Percentiles rank a stretch among this genome's conserved stretches.
Evolutionary conservation across 2,113 vertebrate genomes (phyloP).

Genomic region (Hemiscyllium ocellatum): DNA sequence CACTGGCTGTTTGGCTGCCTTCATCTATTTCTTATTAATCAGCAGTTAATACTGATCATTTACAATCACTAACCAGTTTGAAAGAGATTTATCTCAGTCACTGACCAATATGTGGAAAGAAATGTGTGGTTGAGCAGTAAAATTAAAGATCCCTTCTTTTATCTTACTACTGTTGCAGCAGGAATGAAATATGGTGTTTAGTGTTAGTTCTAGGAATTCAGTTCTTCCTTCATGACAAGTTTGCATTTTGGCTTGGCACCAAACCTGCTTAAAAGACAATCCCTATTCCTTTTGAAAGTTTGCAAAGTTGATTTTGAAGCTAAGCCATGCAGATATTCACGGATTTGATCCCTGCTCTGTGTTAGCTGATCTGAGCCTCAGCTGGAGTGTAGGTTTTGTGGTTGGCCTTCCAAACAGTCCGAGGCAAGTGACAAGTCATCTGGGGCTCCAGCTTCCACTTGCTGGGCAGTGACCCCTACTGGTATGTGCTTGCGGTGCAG

Average conservation of each 20-base stretch:
- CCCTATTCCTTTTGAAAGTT: not conserved
- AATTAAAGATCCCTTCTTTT: not conserved
- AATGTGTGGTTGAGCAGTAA: not conserved
- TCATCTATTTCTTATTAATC: too few relatives aligned
- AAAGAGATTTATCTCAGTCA: not conserved
- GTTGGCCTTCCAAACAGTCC: not conserved
- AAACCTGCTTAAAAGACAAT: not conserved
- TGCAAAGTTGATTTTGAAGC: not conserved
- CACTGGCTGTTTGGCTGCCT: too few relatives aligned
- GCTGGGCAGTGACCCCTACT: not conserved
- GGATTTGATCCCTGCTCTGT: not conserved
- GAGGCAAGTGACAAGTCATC: not conserved
- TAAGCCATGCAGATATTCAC: not conserved
- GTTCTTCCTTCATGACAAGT: not conserved
- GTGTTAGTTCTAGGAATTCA: not conserved
- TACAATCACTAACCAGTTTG: not conserved
- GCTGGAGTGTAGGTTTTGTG: not conserved
- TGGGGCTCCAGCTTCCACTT: not conserved
- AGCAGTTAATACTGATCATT: not conserved
- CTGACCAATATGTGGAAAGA: not conserved
- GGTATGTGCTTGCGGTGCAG: not conserved
- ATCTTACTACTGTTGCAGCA: not conserved
- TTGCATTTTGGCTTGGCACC: not conserved
- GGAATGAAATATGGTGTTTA: not conserved
- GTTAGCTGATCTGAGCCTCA: not conserved